Evolutionary conservation across 2,888 invertebrate genomes (phyloP), one percentile per base, ranked within the genome.

Genomic region (Neoitamus cyanurus): DNA sequence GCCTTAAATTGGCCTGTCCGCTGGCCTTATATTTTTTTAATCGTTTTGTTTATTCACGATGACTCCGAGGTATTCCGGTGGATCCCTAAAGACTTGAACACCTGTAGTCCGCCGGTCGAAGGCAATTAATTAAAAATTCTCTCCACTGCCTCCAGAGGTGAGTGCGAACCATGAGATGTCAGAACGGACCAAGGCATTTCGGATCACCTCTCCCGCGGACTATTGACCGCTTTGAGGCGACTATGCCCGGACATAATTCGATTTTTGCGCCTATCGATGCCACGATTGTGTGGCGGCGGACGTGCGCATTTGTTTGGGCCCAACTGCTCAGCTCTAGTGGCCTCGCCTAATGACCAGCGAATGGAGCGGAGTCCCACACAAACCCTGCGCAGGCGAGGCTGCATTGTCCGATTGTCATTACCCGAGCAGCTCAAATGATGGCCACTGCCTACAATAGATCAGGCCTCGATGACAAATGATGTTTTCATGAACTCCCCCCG

Each of bases 381-480:
- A 7, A 37, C 37, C 13, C 13, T 37, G 37, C 13, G 9, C 34
- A 3, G 7, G 34, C n/a, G n/a, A n/a, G n/a, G n/a, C 7, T n/a
- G 20, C 58, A 58, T 58, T 58, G 58, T 58, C 9, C 58, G 25
- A 58, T 58, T 58, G 58, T 58, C 58, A 58, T 58, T 58, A 25
- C 58, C 58, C 25, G 58, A 2, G 58, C 58, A n/a, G 42, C n/a
- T n/a, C 42, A 20, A 58, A 15, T 58, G 58, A 58, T 58, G 58
- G 20, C 58, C 58, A 20, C 6, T 20, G 9, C 58, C 48, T 7
- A 58, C 58, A 58, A 58, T 20, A 9, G 34, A 73, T 36, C 11
- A n/a, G 28, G 36, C 42, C 28, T 20, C 15, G 42, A 77, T 83
- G 83, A 83, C 83, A 83, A 83, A 83, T 83, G 83, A 83, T 83